phyloP scores from a whole-genome alignment of 2,888 invertebrate species.

The Cloeon dipterum region DNA sequence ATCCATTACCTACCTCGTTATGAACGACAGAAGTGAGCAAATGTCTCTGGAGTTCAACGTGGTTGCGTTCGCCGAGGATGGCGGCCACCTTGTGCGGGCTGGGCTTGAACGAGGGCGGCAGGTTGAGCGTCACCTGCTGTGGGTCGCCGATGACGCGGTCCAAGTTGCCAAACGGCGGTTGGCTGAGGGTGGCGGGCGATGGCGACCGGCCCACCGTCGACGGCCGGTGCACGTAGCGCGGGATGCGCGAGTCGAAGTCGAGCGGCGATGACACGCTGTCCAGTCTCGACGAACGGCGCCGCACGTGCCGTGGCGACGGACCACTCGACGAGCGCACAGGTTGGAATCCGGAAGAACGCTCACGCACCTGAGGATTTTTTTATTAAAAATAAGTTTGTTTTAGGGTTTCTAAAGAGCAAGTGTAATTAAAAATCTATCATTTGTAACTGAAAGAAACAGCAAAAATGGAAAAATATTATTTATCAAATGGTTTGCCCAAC shows the following conservation, averaged over 20 bases:
- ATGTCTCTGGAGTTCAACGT: constrained; percentile 62
- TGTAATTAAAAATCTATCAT: no score
- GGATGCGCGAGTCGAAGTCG: background rate
- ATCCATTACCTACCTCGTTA: constrained; percentile 40
- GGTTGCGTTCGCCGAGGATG: constrained; percentile 60
- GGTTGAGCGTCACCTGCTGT: background rate
- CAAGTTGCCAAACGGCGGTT: constrained; percentile 29
- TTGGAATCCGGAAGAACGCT: background rate
- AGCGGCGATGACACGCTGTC: constrained; percentile 7
- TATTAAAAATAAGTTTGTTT: background rate
- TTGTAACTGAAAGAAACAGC: no score
- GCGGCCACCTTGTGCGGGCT: constrained; percentile 58
- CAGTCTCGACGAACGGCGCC: background rate
- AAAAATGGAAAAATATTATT: no score
- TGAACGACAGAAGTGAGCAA: constrained; percentile 58
- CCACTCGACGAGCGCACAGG: background rate
- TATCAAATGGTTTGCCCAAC: no score
- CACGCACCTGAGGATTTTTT: background rate
- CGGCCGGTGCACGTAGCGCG: background rate
- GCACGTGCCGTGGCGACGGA: background rate
- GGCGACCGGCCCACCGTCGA: background rate
- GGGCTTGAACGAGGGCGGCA: constrained; percentile 15
- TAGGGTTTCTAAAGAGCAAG: no score
- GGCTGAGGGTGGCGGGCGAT: no score
- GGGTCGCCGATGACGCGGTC: constrained; percentile 35